Evolutionary conservation across 2,888 invertebrate genomes (phyloP), one percentile per base, ranked within the genome.

Genomic region (Xylota segnis): DNA sequence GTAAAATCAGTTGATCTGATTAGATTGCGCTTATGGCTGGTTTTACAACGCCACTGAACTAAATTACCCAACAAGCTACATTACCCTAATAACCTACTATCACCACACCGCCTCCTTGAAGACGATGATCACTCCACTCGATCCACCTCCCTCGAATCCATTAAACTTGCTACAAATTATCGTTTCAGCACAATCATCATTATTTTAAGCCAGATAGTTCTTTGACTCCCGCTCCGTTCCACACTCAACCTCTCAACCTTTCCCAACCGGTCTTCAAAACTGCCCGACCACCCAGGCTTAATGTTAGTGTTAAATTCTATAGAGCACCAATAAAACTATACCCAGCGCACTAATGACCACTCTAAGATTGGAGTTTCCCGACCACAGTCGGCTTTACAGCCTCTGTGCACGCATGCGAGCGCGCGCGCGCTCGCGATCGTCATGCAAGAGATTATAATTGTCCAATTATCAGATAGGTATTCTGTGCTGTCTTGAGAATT

Each of bases 231-330:
- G 12, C 16, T 43, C 43, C 14, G 7, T 2, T 14, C n/a, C 43
- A 14, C 14, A 0, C 3, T 43, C 14, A 43, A 43, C 43, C 63
- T 58, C 16, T 37, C 50, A 18, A 23, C 47, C 29, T 10, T 12
- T 9, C 34, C 18, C 12, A 58, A 71, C 63, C 34, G 37, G 65
- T 59, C 66, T 70, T 52, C 54, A 2, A 54, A 68, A 61, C 23
- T 29, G n/a, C 0, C 54, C 34, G 79, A 45, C 83, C 83, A 84
- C 79, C 83, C 74, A 79, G 63, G 34, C 18, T 83, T 29, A 52
- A 75, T 43, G 68, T 63, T 59, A 50, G 65, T 70, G 74, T 71
- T 79, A 75, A 79, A 66, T 76, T 84, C 84, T 81, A 84, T 79
- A 76, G 59, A 47, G 84, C 71, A 71, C 75, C 81, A 75, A 79